Evolutionary conservation across 2,797 vertebrate species (phyloP), one percentile per base, ranked within the genome.

Genomic region (Anas bahamensis): DNA sequence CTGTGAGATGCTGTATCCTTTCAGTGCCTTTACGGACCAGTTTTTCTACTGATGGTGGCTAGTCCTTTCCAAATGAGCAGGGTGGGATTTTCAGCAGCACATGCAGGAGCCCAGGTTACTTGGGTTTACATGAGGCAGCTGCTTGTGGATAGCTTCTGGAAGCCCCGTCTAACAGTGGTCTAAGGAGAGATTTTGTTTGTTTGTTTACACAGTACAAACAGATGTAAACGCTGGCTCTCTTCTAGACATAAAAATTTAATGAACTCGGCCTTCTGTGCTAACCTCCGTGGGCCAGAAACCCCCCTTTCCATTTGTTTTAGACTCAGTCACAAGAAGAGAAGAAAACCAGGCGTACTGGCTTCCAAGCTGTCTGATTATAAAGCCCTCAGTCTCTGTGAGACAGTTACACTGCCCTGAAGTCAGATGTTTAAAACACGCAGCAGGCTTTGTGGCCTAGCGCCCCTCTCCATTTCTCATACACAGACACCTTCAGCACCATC

Each of bases 51-150:
- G 15, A 50, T 39, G 59, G 29, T 0, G 0, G 17, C 71, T 6
- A 46, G 46, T 35, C 6, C 65, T 78, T 86, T 9, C 81, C 41
- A 61, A 74, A 85, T 39, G 35, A 66, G 23, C 35, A 72, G 42
- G 6, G 24, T 57, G 22, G 52, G 79, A 94, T 70, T 90, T 89
- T 66, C 31, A 85, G 85, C 87, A 83, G 48, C 39, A 53, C 5
- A 39, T 33, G 28, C 28, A 60, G 52, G 17, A 75, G 19, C 35
- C 19, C 59, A 23, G 42, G 29, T 16, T 57, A 71, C 59, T 69
- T 16, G 11, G n/a, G 9, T 75, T 90, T 89, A 74, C 69, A 83
- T 70, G 81, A 87, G 52, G 37, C 57, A 90, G 68, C 41, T 7
- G 4, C 26, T 84, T 28, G 17, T 31, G 68, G 77, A 29, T 76